Conservation (phyloP, 2,113 vertebrate species). For the Corapipo altera region DNA sequence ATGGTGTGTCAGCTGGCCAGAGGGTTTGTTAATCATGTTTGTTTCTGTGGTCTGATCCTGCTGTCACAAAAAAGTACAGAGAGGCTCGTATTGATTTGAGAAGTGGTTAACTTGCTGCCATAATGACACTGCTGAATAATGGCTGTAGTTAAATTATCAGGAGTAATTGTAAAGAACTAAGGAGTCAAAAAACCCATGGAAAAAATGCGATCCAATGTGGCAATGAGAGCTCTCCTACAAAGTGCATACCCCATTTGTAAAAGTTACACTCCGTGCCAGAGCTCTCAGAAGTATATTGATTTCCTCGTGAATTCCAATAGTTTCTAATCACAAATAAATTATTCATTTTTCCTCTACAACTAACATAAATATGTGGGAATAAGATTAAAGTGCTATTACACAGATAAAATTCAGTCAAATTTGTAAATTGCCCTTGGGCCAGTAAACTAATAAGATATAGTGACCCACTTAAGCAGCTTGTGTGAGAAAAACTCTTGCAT, state of each 20-base stretch:
- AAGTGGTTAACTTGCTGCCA: neutral
- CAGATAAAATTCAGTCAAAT: slow-evolving; percentile 67
- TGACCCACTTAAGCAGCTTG: slow-evolving; percentile 65
- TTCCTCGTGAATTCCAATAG: slow-evolving; percentile 11
- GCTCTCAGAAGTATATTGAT: slow-evolving; percentile 44
- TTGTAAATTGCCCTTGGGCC: slow-evolving; percentile 51
- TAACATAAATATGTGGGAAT: slow-evolving; percentile 38
- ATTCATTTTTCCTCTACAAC: slow-evolving; percentile 39
- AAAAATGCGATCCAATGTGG: slow-evolving; percentile 6
- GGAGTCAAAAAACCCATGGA: slow-evolving; percentile 10
- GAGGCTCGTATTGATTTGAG: neutral
- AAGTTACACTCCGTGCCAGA: neutral
- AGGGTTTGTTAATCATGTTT: neutral
- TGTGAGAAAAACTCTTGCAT: slow-evolving; percentile 33
- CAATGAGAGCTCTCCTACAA: neutral
- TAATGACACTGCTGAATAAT: slow-evolving; percentile 39
- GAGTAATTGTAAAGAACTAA: slow-evolving; percentile 57
- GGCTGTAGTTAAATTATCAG: slow-evolving; percentile 57
- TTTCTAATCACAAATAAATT: slow-evolving; percentile 63
- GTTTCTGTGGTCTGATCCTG: neutral
- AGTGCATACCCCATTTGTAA: neutral
- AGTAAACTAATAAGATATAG: slow-evolving; percentile 56
- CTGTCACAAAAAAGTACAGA: neutral
- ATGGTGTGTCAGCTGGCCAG: neutral
- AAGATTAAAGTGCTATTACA: slow-evolving; percentile 47